Percentiles rank a stretch among this genome's conserved stretches.
These are phyloP conservation scores for Podarcis raffonei DNA, from an alignment of 2,113 vertebrate genomes.

Conservation along the genomic window DNA sequence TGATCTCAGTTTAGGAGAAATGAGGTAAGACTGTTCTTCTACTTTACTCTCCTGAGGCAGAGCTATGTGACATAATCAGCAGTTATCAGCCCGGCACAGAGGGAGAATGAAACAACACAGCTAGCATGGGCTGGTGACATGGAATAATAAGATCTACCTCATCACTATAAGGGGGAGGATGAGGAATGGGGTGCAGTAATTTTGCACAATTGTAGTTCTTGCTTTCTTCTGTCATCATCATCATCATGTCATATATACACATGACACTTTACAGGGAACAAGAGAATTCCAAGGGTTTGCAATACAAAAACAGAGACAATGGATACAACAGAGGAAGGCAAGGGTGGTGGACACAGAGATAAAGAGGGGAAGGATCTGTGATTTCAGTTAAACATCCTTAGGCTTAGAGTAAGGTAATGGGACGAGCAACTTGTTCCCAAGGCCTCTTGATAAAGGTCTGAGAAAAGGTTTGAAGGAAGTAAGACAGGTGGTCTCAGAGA, in stretches of 20 bases:
- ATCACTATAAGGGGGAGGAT: constrained; percentile 20
- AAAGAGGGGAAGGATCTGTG: too few relatives aligned
- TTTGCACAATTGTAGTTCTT: too few relatives aligned
- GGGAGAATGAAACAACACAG: constrained; percentile 15
- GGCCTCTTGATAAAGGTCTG: too few relatives aligned
- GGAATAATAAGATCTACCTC: constrained; percentile 34
- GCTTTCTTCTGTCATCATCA: neutral
- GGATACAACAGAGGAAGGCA: too few relatives aligned
- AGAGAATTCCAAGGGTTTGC: neutral
- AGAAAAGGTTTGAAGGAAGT: too few relatives aligned
- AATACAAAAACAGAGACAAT: too few relatives aligned
- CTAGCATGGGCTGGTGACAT: neutral
- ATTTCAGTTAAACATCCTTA: too few relatives aligned
- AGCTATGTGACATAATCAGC: constrained; percentile 27
- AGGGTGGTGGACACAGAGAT: too few relatives aligned
- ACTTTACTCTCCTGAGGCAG: constrained; percentile 31
- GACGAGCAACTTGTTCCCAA: too few relatives aligned
- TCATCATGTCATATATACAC: neutral
- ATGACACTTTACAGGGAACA: neutral
- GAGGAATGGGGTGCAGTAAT: neutral
- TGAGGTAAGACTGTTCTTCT: constrained; percentile 31
- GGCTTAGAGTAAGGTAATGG: too few relatives aligned
- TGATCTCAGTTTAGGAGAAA: constrained; percentile 36
- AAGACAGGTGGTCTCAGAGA: too few relatives aligned
- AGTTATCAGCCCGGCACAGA: neutral